Evolutionary conservation across 2,797 vertebrate genomes (phyloP).

Genomic region (Anguilla marmorata): DNA sequence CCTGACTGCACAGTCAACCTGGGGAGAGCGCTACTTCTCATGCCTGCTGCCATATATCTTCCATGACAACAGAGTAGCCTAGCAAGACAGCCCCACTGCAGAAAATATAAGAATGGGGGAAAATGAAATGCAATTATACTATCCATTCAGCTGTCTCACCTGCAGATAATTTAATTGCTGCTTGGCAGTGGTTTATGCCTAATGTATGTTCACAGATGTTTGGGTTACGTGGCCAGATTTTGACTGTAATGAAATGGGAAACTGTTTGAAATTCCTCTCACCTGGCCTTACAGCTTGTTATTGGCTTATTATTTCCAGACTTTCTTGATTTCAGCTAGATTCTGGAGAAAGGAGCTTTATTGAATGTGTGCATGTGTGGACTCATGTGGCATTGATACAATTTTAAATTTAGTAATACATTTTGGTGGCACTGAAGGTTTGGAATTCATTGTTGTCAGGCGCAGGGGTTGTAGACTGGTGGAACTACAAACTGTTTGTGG

Average conservation of each 20-base stretch:
- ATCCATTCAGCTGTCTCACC: constrained; percentile 12
- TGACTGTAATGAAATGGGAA: neutral
- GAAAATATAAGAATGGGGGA: constrained; percentile 34
- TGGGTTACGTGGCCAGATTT: neutral
- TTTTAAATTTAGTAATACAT: neutral
- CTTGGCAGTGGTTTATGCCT: neutral
- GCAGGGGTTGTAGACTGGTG: too few species aligned
- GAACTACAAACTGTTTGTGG: too few species aligned
- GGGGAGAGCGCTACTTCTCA: constrained; percentile 55
- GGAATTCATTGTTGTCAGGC: neutral
- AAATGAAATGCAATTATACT: constrained; percentile 30
- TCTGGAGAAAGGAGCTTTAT: neutral
- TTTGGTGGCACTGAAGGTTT: neutral
- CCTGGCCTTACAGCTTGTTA: neutral
- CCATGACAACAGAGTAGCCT: constrained; percentile 47
- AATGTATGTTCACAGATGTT: constrained; percentile 6
- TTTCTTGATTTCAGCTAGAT: neutral
- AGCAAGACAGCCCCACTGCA: constrained; percentile 33
- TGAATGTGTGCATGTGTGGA: neutral
- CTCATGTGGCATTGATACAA: neutral
- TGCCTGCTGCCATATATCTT: constrained; percentile 49
- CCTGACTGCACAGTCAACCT: constrained; percentile 63
- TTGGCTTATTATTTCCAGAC: neutral
- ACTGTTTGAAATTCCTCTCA: neutral
- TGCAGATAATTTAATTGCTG: neutral